Evolutionary conservation across 2,797 vertebrate species (phyloP).

Genomic region (Periparus ater): DNA sequence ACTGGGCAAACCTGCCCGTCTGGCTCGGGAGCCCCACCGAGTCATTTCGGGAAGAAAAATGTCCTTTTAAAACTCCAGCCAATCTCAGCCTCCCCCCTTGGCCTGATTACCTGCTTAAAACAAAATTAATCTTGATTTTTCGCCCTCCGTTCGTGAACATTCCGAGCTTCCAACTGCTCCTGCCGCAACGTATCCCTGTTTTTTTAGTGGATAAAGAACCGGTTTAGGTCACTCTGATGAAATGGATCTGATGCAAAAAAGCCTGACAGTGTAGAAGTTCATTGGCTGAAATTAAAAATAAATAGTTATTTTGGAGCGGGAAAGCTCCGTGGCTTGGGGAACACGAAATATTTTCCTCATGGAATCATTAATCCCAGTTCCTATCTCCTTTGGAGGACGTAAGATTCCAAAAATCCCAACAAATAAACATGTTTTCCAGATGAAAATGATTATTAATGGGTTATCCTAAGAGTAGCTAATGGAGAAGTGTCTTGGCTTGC

Average conservation of each 20-base stretch:
- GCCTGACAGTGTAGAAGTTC: background rate
- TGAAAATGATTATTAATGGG: slow-evolving; percentile 44
- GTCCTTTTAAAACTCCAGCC: slow-evolving; percentile 12
- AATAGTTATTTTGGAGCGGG: slow-evolving; percentile 63
- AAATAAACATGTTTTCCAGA: slow-evolving; percentile 56
- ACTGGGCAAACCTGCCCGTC: slow-evolving; percentile 80
- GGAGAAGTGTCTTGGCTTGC: slow-evolving; percentile 15
- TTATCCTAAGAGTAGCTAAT: slow-evolving; percentile 17
- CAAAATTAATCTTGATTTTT: slow-evolving; percentile 32
- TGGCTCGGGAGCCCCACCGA: slow-evolving; percentile 57
- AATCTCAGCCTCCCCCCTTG: background rate
- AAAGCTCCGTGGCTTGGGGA: background rate
- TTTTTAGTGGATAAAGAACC: background rate
- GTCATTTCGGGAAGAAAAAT: slow-evolving; percentile 49
- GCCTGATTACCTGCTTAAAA: slow-evolving; percentile 21
- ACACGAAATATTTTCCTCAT: slow-evolving; percentile 54
- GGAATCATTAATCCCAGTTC: slow-evolving; percentile 46
- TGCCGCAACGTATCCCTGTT: background rate
- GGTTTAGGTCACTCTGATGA: slow-evolving; percentile 15
- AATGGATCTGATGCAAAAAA: slow-evolving; percentile 32
- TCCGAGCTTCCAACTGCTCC: background rate
- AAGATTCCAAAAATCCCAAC: background rate
- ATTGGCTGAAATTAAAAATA: slow-evolving; percentile 56
- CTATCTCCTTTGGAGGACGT: background rate
- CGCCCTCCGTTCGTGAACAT: background rate